Percentiles rank a stretch among this genome's conserved stretches.
These are phyloP conservation scores for Tonatia bakeri DNA, from an alignment of 2,113 vertebrate genomes.

Conservation along the genomic window DNA sequence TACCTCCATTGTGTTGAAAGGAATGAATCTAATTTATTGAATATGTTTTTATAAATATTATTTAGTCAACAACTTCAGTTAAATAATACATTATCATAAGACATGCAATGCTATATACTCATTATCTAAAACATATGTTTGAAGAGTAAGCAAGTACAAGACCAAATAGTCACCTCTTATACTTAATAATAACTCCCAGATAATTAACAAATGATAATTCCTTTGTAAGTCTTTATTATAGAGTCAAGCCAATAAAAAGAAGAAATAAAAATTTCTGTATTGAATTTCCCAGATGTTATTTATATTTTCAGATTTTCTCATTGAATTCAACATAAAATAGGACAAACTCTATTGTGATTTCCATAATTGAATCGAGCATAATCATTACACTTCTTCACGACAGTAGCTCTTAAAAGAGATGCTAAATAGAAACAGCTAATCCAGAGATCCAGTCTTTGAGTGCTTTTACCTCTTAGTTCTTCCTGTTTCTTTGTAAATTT, in stretches of 20 bases:
- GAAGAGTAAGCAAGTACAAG: constrained; percentile 37
- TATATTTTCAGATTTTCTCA: not conserved
- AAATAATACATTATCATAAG: constrained; percentile 41
- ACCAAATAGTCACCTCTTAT: constrained; percentile 27
- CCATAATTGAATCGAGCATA: not conserved
- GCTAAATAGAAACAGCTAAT: not conserved
- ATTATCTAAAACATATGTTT: constrained; percentile 63
- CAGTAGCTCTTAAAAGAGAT: not conserved
- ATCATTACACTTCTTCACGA: not conserved
- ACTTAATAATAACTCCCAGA: constrained; percentile 37
- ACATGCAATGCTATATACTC: not conserved
- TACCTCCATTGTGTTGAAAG: not conserved
- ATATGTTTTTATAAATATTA: constrained; percentile 48
- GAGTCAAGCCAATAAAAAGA: constrained; percentile 18
- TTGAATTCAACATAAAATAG: not conserved
- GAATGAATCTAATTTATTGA: constrained; percentile 29
- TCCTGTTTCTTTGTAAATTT: not conserved
- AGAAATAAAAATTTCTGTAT: not conserved
- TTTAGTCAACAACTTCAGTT: not conserved
- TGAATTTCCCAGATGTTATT: not conserved
- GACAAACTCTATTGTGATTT: not conserved
- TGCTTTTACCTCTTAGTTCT: not conserved
- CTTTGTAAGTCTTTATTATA: constrained; percentile 38
- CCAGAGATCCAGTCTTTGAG: not conserved
- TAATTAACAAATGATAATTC: constrained; percentile 39